phyloP scores from a whole-genome alignment of 92 coral and sea anemone species.

The Paragorgia papillata region DNA sequence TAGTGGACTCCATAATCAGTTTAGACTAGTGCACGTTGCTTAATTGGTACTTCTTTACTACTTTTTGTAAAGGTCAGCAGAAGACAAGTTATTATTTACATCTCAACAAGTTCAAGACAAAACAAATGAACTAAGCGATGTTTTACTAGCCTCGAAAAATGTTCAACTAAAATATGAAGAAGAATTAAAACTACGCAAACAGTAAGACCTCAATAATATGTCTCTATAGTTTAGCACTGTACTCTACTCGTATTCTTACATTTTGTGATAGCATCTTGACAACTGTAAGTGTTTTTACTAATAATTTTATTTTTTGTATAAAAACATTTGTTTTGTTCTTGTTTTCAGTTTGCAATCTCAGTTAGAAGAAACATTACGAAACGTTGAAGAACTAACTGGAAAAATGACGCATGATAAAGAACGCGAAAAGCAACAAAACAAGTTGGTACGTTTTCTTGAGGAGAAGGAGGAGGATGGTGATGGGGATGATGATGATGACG shows the following conservation, averaged over 20 bases:
- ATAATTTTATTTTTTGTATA: no score
- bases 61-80: constrained; percentile 40
- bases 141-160: constrained; percentile 67
- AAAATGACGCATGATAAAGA: constrained; percentile 77
- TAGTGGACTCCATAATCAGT: no score
- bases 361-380: constrained; percentile 77
- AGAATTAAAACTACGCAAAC: constrained; percentile 80
- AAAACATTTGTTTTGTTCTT: not conserved
- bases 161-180: constrained; percentile 85
- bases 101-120: constrained; percentile 79
- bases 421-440: constrained; percentile 61
- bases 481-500: no score
- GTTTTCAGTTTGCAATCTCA: constrained; percentile 48
- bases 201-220: constrained; percentile 50
- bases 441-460: constrained; percentile 61
- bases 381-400: constrained; percentile 77
- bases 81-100: constrained; percentile 64
- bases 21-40: no score
- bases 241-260: no score
- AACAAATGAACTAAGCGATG: constrained; percentile 74
- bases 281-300: no score
- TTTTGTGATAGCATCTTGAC: no score
- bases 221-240: no score
- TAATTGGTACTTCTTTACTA: no score
- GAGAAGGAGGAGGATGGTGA: no score